Percentiles rank a stretch among this genome's conserved stretches.
Conservation (phyloP, 2,888 invertebrate species). For the Ryuthela nishihirai region DNA sequence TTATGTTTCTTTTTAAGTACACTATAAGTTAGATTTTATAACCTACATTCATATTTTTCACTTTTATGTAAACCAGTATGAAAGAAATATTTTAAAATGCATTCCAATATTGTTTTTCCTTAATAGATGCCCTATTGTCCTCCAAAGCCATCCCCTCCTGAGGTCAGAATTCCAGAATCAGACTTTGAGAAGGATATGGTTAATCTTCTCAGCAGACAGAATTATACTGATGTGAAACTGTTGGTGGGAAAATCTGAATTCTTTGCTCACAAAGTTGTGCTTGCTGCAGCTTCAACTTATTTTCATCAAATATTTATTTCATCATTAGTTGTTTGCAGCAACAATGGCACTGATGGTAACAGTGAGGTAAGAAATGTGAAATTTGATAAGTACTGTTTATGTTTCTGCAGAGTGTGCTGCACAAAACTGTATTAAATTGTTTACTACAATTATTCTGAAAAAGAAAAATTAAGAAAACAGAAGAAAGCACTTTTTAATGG, state of each 20-base stretch:
- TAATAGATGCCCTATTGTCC: conserved; percentile 82
- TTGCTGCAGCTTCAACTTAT: conserved; percentile 77
- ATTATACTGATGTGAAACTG: conserved; percentile 82
- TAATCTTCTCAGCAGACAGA: conserved; percentile 68
- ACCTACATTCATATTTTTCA: no score
- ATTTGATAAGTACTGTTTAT: no score
- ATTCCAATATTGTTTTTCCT: conserved; percentile 21
- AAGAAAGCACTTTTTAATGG: no score
- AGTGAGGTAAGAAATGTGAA: no score
- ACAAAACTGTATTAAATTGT: no score
- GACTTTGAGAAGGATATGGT: conserved; percentile 75
- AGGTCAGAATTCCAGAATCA: conserved; percentile 69
- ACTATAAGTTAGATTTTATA: no score
- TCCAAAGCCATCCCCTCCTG: conserved; percentile 79
- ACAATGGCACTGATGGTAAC: neutral
- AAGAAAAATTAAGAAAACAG: no score
- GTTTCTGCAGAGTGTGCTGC: no score
- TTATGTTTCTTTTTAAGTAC: no score
- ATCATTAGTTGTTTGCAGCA: neutral
- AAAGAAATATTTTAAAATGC: no score
- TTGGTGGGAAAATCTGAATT: conserved; percentile 68
- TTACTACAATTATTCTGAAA: no score
- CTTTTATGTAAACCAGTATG: no score
- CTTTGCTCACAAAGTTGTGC: conserved; percentile 75
- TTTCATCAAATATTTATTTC: conserved; percentile 72